phyloP scores from a whole-genome alignment of 2,888 invertebrate species.

The Acanthosepion esculentum region DNA sequence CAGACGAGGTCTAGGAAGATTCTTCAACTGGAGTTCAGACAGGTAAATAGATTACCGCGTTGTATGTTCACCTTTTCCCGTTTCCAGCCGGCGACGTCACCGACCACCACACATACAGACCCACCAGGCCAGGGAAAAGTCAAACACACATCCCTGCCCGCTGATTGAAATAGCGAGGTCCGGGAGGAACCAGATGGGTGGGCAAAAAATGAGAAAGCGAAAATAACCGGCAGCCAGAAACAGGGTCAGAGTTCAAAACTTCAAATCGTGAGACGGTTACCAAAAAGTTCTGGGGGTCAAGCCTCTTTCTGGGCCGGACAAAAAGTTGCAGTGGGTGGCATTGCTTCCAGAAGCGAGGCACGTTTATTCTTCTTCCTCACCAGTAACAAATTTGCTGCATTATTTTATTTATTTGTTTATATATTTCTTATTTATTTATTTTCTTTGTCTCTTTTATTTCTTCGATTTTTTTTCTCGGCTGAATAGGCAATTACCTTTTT shows the following conservation, averaged over 20 bases:
- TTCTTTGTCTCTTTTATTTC: too few species aligned
- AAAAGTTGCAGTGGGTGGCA: not conserved
- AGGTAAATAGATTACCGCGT: not conserved
- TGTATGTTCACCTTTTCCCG: not conserved
- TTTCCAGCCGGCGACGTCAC: not conserved
- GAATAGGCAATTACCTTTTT: not conserved
- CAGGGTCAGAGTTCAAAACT: not conserved
- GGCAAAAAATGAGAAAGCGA: not conserved
- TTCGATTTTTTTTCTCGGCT: not conserved
- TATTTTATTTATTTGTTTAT: too few species aligned
- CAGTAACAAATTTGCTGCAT: too few species aligned
- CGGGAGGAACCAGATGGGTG: not conserved
- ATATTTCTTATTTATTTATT: too few species aligned
- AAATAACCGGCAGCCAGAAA: not conserved
- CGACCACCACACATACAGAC: not conserved
- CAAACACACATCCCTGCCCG: not conserved
- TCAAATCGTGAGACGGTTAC: not conserved
- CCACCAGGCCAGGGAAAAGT: not conserved
- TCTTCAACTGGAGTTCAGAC: not conserved
- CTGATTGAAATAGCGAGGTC: not conserved
- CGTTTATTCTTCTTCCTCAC: not conserved
- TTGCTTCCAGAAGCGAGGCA: not conserved
- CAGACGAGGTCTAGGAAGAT: not conserved
- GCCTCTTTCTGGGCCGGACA: not conserved
- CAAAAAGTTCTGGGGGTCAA: not conserved